Conservation (phyloP, 2,888 invertebrate species). For the Graphium colonna region DNA sequence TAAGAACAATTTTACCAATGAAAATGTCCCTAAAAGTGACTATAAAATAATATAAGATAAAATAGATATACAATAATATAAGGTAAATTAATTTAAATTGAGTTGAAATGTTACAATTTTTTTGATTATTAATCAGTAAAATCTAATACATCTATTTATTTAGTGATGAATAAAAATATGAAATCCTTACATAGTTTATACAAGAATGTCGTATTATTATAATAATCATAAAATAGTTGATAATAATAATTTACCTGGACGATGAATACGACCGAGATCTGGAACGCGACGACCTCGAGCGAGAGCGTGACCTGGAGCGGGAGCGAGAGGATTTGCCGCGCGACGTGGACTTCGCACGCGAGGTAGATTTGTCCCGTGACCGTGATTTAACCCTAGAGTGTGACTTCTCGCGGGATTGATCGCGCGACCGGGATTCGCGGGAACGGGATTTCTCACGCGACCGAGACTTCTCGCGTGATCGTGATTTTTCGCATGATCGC, state of each 20-base stretch:
- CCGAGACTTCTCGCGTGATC: constrained; percentile 46
- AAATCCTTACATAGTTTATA: background rate
- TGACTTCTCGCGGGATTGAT: constrained; percentile 40
- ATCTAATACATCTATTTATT: too few species aligned
- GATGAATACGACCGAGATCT: constrained; percentile 73
- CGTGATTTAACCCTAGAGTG: constrained; percentile 29
- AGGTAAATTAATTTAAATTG: too few species aligned
- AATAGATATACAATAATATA: too few species aligned
- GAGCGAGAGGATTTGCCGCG: constrained; percentile 31
- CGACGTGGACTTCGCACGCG: constrained; percentile 39
- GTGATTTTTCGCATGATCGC: constrained; percentile 39
- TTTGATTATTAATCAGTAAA: too few species aligned
- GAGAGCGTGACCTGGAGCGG: constrained; percentile 49
- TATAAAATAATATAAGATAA: too few species aligned
- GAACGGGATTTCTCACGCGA: constrained; percentile 44
- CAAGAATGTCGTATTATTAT: too few species aligned
- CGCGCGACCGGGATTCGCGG: constrained; percentile 38
- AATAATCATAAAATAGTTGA: too few species aligned
- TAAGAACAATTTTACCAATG: background rate
- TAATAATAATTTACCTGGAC: constrained; percentile 62
- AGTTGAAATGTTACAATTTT: too few species aligned
- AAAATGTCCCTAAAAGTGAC: background rate
- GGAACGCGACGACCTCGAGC: constrained; percentile 68
- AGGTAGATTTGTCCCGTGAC: constrained; percentile 54
- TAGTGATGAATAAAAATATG: too few species aligned